Evolutionary conservation across 2,797 vertebrate species (phyloP).

Genomic region (Telmatherina bonti): DNA sequence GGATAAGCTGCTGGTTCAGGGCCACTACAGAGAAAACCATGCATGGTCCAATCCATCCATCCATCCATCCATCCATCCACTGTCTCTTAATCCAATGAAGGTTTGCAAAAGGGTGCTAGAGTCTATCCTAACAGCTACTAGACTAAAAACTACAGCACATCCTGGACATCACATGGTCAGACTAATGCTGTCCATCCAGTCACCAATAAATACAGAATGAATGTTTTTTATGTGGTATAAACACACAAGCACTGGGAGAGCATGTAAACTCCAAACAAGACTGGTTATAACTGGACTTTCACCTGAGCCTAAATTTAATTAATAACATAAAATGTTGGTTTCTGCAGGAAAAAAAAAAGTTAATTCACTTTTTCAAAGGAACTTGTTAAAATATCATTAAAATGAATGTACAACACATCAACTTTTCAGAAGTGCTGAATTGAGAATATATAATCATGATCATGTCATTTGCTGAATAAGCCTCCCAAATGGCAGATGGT

Average conservation of each 20-base stretch:
- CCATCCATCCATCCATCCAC: too few relatives aligned
- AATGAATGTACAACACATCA: conserved; percentile 3
- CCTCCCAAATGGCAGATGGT: conserved; percentile 63
- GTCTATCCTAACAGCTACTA: too few relatives aligned
- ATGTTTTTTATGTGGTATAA: neutral
- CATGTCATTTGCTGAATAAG: conserved; percentile 47
- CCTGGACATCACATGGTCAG: neutral
- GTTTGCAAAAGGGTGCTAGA: too few relatives aligned
- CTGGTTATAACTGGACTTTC: neutral
- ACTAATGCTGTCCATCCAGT: neutral
- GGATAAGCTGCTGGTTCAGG: neutral
- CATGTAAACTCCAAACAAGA: neutral
- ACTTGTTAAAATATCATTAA: conserved; percentile 18
- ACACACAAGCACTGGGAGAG: neutral
- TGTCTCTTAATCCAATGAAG: too few relatives aligned
- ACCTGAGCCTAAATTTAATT: neutral
- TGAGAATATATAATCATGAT: conserved; percentile 41
- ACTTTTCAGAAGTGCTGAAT: conserved; percentile 51
- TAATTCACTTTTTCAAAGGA: conserved; percentile 10
- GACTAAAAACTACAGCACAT: neutral
- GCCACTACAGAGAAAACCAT: neutral
- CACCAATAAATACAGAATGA: neutral
- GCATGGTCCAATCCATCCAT: neutral
- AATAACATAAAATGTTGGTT: conserved; percentile 1
- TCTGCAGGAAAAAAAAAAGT: conserved; percentile 12